Percentiles rank a stretch among this genome's conserved stretches.
Conservation (phyloP, 2,113 vertebrate species). For the Cyphomyrus discorhynchus region DNA sequence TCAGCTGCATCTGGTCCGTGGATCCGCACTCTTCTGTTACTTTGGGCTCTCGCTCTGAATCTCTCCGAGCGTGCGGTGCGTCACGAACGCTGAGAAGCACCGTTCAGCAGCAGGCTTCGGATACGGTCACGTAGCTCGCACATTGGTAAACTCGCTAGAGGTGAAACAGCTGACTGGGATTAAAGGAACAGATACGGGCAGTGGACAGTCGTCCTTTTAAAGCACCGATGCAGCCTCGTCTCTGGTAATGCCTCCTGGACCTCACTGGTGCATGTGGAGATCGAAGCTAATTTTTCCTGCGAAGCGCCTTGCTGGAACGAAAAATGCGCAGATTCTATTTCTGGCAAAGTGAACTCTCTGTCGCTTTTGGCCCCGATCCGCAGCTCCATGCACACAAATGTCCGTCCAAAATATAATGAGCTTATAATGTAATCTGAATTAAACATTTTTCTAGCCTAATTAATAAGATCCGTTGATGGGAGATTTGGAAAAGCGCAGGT, state of each 20-base stretch:
- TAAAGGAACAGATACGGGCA: not conserved
- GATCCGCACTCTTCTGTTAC: not conserved
- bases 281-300: not conserved
- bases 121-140: not conserved
- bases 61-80: not conserved
- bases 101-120: not conserved
- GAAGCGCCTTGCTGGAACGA: not conserved
- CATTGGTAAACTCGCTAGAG: not conserved
- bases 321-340: not conserved
- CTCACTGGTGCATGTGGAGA: not conserved
- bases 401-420: not conserved
- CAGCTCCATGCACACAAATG: not conserved
- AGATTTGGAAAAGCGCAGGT: not conserved
- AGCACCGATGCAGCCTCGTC: not conserved
- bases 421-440: not conserved
- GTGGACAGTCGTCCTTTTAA: not conserved
- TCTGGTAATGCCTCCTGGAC: not conserved
- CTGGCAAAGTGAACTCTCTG: not conserved
- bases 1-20: constrained; percentile 11
- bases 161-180: not conserved
- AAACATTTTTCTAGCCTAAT: not conserved
- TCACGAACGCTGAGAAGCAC: not conserved
- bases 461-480: not conserved
- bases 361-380: not conserved
- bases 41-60: not conserved